Evolutionary conservation across 1,140 invertebrate genomes (phyloP).

Genomic region (Drosophila nigromelanica): DNA sequence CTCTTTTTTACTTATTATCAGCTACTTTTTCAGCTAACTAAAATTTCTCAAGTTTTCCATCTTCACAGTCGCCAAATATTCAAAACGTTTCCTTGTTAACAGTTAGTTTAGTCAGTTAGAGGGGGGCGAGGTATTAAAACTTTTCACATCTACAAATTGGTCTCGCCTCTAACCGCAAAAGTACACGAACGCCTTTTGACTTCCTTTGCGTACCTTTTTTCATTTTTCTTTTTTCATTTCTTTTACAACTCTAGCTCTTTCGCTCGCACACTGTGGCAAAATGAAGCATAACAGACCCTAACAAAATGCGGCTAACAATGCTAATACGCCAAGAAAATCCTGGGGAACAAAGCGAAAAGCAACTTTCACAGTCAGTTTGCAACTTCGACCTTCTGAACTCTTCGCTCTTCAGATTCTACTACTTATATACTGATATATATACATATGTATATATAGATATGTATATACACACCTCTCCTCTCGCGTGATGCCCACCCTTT

Average conservation of each 20-base stretch:
- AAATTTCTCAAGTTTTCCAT: conserved; percentile 17
- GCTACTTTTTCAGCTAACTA: conserved; percentile 15
- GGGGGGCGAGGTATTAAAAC: conserved; percentile 36
- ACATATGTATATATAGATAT: not conserved
- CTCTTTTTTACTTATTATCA: conserved; percentile 23
- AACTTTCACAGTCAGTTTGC: conserved; percentile 62
- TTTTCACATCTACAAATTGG: conserved; percentile 82
- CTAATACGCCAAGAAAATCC: conserved; percentile 77
- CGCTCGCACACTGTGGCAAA: conserved; percentile 39
- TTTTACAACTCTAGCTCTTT: not conserved
- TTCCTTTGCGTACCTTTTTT: conserved; percentile 4
- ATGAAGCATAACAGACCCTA: conserved; percentile 72
- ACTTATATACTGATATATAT: not conserved
- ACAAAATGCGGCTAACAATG: conserved; percentile 71
- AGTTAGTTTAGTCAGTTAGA: conserved; percentile 28
- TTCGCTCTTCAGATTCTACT: not conserved
- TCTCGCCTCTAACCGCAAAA: conserved; percentile 77
- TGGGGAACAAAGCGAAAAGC: conserved; percentile 61
- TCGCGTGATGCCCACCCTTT: conserved; percentile 49
- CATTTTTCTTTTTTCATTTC: not conserved
- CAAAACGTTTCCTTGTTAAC: conserved; percentile 75
- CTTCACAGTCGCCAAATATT: conserved; percentile 44
- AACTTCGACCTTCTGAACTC: conserved; percentile 39
- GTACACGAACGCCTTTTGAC: conserved; percentile 42
- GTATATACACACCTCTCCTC: conserved; percentile 2